A percentile compares a stretch with the other conserved stretches of the same genome.
Conservation (phyloP, 2,888 invertebrate species). For the Iphiclides podalirius region DNA sequence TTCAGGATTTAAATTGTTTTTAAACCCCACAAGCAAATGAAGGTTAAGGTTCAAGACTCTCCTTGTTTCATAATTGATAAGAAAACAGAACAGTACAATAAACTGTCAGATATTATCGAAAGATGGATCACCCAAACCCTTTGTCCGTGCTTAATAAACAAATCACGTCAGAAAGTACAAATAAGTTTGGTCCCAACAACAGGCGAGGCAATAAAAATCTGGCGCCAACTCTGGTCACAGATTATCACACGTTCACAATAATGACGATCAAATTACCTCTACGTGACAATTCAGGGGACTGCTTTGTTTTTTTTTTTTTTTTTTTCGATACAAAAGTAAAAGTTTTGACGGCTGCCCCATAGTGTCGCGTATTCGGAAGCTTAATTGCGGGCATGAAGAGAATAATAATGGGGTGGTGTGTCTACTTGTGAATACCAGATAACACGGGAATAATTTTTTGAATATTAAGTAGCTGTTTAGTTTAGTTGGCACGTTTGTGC, state of each 20-base stretch:
- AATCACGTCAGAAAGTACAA: constrained; percentile 31
- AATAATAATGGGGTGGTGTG: constrained; percentile 42
- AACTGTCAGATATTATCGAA: not conserved
- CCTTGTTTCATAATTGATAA: no score
- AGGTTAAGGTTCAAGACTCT: no score
- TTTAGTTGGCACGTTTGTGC: no score
- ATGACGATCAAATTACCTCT: constrained; percentile 69
- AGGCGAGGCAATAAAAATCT: constrained; percentile 61
- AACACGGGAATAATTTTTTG: constrained; percentile 11
- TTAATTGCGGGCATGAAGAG: constrained; percentile 48
- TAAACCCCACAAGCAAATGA: no score
- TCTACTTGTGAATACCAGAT: constrained; percentile 43
- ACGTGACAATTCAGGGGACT: constrained; percentile 56
- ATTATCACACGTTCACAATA: constrained; percentile 69
- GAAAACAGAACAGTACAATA: not conserved
- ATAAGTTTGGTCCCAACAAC: constrained; percentile 35
- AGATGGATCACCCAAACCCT: constrained; percentile 5
- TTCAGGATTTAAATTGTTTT: no score
- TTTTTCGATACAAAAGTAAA: constrained; percentile 60
- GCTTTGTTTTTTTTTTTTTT: constrained; percentile 45
- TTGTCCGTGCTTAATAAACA: constrained; percentile 24
- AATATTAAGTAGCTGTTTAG: no score
- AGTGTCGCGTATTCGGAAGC: constrained; percentile 62
- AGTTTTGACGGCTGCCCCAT: constrained; percentile 50
- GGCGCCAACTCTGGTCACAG: constrained; percentile 66